These are phyloP conservation scores for Oreochromis mossambicus DNA, from an alignment of 2,797 vertebrate genomes.

Conservation along the genomic window DNA sequence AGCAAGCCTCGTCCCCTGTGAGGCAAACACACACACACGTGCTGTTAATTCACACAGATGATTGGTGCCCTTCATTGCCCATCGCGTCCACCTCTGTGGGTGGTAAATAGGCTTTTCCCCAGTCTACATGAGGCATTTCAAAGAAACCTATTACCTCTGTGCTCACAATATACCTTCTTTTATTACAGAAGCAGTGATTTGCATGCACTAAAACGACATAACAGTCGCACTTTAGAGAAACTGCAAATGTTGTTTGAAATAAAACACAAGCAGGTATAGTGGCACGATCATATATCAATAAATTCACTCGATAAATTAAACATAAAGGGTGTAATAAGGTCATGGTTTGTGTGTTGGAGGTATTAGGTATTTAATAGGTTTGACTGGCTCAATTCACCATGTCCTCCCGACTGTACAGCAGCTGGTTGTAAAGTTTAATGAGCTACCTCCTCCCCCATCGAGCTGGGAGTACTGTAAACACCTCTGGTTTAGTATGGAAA, in stretches of 20 bases:
- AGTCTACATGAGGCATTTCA: conserved; percentile 29
- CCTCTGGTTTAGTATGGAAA: background rate
- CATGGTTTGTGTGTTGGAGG: conserved; percentile 23
- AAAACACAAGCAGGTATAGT: conserved; percentile 3
- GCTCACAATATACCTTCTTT: background rate
- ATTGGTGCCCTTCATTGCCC: conserved; percentile 31
- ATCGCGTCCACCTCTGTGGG: conserved; percentile 10
- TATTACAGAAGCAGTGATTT: background rate
- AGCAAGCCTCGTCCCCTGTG: conserved; percentile 42
- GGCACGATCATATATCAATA: conserved; percentile 18
- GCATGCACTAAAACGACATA: background rate
- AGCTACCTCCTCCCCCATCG: background rate
- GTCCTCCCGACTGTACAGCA: background rate
- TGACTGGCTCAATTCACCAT: conserved; percentile 30
- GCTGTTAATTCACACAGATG: conserved; percentile 37
- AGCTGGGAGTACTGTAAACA: background rate
- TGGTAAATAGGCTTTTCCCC: conserved; percentile 25
- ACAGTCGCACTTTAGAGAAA: background rate
- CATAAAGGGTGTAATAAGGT: conserved; percentile 35
- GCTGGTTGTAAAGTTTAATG: background rate
- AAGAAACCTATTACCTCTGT: background rate
- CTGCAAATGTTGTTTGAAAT: conserved; percentile 11
- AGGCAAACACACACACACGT: conserved; percentile 39
- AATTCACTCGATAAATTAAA: conserved; percentile 45
- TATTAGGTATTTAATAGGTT: conserved; percentile 55